Percentiles rank a stretch among this genome's conserved stretches.
These are phyloP conservation scores for Eurois occulta DNA, from an alignment of 2,888 invertebrate species.

Conservation along the genomic window DNA sequence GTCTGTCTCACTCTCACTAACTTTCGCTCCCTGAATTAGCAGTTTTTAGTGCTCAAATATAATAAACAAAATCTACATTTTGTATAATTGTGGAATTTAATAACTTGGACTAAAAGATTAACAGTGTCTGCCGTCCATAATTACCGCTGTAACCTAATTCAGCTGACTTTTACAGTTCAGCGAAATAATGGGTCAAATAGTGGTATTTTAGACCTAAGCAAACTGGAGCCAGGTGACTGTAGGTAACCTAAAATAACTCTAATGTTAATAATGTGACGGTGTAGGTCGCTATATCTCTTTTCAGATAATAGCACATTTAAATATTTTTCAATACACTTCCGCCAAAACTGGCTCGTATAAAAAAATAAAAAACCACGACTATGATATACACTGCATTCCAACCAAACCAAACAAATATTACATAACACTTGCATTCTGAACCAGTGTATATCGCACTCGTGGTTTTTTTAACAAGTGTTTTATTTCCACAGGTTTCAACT, in stretches of 20 bases:
- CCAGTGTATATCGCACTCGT: background rate
- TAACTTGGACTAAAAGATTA: constrained; percentile 15
- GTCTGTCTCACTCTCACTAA: background rate
- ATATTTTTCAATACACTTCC: background rate
- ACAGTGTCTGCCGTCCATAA: constrained; percentile 8
- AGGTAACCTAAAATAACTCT: constrained; percentile 27
- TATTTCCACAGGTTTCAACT: no score
- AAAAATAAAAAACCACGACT: no score
- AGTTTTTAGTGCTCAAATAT: background rate
- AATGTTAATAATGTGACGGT: constrained; percentile 12
- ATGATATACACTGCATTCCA: no score
- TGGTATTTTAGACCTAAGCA: constrained; percentile 35
- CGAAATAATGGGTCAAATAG: constrained; percentile 42
- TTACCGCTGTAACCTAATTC: constrained; percentile 33
- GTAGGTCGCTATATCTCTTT: background rate
- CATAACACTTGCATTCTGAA: no score
- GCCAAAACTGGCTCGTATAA: background rate
- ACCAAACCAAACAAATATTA: no score
- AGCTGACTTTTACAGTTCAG: constrained; percentile 26
- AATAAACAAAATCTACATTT: background rate
- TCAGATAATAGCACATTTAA: background rate
- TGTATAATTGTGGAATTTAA: constrained; percentile 9
- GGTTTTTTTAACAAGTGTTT: background rate
- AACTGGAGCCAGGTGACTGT: constrained; percentile 14
- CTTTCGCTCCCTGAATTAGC: background rate